Evolutionary conservation across 2,888 invertebrate species (phyloP).

Genomic region (Xanthorhoe designata): DNA sequence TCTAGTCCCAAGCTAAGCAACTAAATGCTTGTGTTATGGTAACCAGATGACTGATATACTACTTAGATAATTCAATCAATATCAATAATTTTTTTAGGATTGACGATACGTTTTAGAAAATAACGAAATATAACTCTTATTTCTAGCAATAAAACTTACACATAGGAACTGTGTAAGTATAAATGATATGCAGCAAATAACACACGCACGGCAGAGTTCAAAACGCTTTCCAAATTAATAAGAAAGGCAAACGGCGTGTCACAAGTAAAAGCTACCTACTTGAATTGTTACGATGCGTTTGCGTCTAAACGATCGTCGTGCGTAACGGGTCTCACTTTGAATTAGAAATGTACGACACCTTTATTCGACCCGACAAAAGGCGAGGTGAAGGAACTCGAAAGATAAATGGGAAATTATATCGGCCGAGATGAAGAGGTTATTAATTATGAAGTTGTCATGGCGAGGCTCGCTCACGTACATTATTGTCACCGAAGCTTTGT

Average conservation of each 20-base stretch:
- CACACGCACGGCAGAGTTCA: neutral
- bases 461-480: conserved; percentile 66
- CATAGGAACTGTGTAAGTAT: neutral
- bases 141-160: too few species aligned
- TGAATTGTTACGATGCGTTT: conserved; percentile 45
- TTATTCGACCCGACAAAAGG: conserved; percentile 77
- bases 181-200: neutral
- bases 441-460: conserved; percentile 83
- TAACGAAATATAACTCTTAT: too few species aligned
- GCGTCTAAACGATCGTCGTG: conserved; percentile 73
- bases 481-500: conserved; percentile 75
- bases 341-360: conserved; percentile 78
- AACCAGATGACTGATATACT: too few species aligned
- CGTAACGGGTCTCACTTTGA: conserved; percentile 81
- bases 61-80: too few species aligned
- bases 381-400: conserved; percentile 79
- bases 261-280: conserved; percentile 40
- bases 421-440: conserved; percentile 82
- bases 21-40: too few species aligned
- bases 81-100: too few species aligned
- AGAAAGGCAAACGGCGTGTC: conserved; percentile 40
- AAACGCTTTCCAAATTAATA: conserved; percentile 46
- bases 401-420: conserved; percentile 85
- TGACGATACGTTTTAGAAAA: too few species aligned
- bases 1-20: too few species aligned